Conservation (phyloP, 1,140 invertebrate genomes). For the Ips typographus region DNA sequence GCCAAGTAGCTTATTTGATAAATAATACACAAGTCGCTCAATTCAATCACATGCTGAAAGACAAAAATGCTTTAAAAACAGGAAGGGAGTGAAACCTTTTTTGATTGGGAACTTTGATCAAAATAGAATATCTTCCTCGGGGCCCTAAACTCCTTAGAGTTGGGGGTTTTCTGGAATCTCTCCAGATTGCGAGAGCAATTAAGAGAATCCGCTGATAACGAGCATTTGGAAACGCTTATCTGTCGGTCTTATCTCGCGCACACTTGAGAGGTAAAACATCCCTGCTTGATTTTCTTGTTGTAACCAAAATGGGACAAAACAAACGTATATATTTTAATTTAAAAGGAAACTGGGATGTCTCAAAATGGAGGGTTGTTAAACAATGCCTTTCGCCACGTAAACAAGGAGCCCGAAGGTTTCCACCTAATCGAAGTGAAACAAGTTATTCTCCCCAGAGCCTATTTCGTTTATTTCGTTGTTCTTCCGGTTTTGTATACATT, state of each 20-base stretch:
- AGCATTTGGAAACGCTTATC: conserved; percentile 8
- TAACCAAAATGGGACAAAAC: too few species aligned
- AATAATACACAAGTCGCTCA: neutral
- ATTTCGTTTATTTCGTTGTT: conserved; percentile 23
- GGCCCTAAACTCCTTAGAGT: conserved; percentile 2
- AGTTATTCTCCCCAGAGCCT: conserved; percentile 15
- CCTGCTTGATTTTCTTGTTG: too few species aligned
- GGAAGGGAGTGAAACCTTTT: neutral
- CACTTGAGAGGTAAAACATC: too few species aligned
- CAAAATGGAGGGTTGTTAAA: neutral
- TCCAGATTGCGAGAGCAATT: conserved; percentile 29
- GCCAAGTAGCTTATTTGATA: neutral
- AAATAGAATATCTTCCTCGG: neutral
- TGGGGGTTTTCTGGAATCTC: conserved; percentile 20
- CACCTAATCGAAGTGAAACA: conserved; percentile 23
- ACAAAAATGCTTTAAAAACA: neutral
- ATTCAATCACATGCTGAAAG: neutral
- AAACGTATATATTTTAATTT: too few species aligned
- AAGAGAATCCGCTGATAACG: conserved; percentile 27
- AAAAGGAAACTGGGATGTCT: too few species aligned
- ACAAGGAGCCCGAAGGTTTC: conserved; percentile 11
- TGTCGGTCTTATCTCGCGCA: too few species aligned
- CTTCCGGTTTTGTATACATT: conserved; percentile 12
- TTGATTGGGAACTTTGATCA: neutral
- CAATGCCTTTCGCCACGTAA: conserved; percentile 5